Evolutionary conservation across 2,797 vertebrate species (phyloP).

Genomic region (Hydrolagus colliei): DNA sequence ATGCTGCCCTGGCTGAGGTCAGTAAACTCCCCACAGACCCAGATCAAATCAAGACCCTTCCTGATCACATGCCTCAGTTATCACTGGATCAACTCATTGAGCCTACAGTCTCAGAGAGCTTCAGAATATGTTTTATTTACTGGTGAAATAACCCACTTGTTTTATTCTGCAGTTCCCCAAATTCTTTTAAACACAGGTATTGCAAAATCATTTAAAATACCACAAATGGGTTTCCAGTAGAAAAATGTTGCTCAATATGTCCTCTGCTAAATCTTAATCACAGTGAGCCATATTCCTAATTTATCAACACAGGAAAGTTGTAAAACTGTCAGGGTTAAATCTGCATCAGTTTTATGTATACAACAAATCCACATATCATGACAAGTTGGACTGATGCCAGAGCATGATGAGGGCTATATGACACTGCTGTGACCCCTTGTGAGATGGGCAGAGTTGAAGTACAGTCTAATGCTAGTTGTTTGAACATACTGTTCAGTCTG

Average conservation of each 20-base stretch:
- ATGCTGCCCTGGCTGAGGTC: too few species aligned
- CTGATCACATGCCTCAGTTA: too few species aligned
- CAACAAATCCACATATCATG: not conserved
- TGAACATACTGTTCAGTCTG: not conserved
- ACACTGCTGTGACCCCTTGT: not conserved
- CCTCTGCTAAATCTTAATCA: too few species aligned
- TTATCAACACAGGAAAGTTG: not conserved
- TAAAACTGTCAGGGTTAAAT: not conserved
- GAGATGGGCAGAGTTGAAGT: not conserved
- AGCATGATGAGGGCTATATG: not conserved
- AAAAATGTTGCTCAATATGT: not conserved
- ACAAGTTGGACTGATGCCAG: not conserved
- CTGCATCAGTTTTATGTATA: not conserved
- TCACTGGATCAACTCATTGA: too few species aligned
- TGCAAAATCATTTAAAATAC: not conserved
- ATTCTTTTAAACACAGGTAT: not conserved
- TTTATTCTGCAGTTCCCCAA: too few species aligned
- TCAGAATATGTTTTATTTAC: too few species aligned
- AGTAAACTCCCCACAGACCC: too few species aligned
- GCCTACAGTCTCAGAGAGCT: too few species aligned
- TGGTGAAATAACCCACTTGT: too few species aligned
- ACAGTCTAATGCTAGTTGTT: not conserved
- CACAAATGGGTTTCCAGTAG: not conserved
- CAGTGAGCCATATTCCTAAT: too few species aligned
- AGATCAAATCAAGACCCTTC: too few species aligned